Conservation (phyloP, 2,888 invertebrate genomes). For the Epinotia demarniana region DNA sequence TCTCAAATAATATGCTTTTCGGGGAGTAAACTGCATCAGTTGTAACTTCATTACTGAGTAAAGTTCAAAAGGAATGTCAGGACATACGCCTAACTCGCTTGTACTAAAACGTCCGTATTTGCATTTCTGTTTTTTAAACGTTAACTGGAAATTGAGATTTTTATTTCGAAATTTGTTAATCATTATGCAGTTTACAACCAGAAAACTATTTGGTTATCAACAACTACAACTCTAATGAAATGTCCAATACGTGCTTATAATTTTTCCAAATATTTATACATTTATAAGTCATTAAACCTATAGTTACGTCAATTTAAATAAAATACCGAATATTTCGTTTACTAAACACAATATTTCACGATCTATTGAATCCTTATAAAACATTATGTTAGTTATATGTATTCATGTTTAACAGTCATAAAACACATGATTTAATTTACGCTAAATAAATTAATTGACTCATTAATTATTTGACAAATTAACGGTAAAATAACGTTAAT, state of each 20-base stretch:
- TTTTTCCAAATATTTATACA: slow-evolving; percentile 54
- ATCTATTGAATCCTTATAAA: slow-evolving; percentile 41
- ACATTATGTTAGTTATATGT: slow-evolving; percentile 24
- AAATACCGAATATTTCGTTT: slow-evolving; percentile 36
- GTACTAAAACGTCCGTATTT: not conserved
- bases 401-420: slow-evolving; percentile 45
- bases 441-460: slow-evolving; percentile 64
- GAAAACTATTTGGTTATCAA: slow-evolving; percentile 48
- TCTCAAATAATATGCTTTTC: slow-evolving; percentile 50
- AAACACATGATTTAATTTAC: slow-evolving; percentile 48
- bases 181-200: slow-evolving; percentile 48
- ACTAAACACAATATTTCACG: slow-evolving; percentile 34
- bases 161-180: slow-evolving; percentile 1
- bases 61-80: not conserved
- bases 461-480: slow-evolving; percentile 44
- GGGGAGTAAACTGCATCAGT: slow-evolving; percentile 49
- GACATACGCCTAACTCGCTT: not conserved
- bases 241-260: slow-evolving; percentile 55
- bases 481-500: slow-evolving; percentile 31
- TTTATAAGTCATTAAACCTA: slow-evolving; percentile 48
- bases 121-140: not conserved
- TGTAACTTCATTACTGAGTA: not conserved
- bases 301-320: slow-evolving; percentile 48
- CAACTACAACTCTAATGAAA: slow-evolving; percentile 54
- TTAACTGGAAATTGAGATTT: not conserved